Evolutionary conservation across 2,888 invertebrate species (phyloP).

Genomic region (Harmothoe impar): DNA sequence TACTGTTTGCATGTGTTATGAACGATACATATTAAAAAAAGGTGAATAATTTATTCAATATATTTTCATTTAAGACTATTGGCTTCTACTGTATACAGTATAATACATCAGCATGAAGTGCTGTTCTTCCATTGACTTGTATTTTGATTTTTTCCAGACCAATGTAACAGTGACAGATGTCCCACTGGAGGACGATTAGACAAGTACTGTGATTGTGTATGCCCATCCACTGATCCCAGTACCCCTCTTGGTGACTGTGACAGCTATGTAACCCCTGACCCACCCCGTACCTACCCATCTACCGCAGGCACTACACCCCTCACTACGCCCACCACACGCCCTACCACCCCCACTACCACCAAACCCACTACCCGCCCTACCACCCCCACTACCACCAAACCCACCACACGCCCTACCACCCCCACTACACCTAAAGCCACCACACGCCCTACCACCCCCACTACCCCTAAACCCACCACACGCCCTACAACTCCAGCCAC

Average conservation of each 20-base stretch:
- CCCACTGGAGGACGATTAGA: background rate
- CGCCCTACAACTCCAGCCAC: background rate
- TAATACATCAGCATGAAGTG: too few relatives aligned
- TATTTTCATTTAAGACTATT: too few relatives aligned
- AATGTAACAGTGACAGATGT: background rate
- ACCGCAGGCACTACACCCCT: background rate
- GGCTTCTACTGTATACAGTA: too few relatives aligned
- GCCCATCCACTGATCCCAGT: background rate
- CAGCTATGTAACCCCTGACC: background rate
- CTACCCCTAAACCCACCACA: slow-evolving; percentile 16
- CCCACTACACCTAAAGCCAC: background rate
- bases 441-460: background rate
- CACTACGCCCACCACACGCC: background rate
- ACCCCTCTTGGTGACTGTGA: slow-evolving; percentile 9
- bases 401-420: slow-evolving; percentile 10
- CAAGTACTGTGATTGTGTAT: slow-evolving; percentile 37
- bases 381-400: background rate
- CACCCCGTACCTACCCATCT: background rate
- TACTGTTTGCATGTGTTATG: too few relatives aligned
- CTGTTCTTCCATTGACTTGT: too few relatives aligned
- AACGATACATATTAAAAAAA: too few relatives aligned
- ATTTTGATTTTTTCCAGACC: background rate
- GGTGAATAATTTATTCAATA: too few relatives aligned
- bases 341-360: background rate
- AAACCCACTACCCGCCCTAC: background rate